Conservation (phyloP, 2,113 vertebrate species). For the Physeter macrocephalus region DNA sequence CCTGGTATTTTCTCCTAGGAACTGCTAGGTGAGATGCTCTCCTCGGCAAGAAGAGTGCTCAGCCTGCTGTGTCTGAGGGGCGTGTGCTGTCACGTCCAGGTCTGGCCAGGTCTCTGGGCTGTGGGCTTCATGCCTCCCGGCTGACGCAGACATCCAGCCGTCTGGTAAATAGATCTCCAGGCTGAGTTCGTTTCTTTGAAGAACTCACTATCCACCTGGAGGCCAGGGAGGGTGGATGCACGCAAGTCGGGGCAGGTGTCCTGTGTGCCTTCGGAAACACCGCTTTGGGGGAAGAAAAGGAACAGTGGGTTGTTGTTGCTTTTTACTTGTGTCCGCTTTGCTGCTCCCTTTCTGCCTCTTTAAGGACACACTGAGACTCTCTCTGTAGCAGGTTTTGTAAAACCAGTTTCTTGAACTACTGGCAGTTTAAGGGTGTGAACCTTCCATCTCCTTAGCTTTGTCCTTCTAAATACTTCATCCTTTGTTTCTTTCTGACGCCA, state of each 20-base stretch:
- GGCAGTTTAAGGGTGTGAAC: not conserved
- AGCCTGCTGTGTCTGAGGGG: not conserved
- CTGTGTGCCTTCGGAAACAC: not conserved
- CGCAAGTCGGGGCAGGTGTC: not conserved
- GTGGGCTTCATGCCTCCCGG: not conserved
- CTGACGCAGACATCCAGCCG: not conserved
- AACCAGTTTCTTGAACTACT: not conserved
- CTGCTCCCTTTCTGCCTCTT: not conserved
- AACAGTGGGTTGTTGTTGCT: not conserved
- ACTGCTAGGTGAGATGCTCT: not conserved
- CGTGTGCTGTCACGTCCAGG: accelerated
- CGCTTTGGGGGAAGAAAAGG: not conserved
- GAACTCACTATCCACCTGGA: not conserved
- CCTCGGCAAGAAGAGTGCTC: not conserved
- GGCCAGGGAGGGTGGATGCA: not conserved
- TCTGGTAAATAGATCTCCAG: slow-evolving; percentile 16
- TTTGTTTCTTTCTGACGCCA: accelerated
- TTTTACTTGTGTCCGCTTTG: not conserved
- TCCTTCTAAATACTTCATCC: not conserved
- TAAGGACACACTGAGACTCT: not conserved
- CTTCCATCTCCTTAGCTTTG: not conserved
- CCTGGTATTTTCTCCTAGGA: not conserved
- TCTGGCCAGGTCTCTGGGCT: not conserved
- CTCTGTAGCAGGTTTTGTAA: not conserved
- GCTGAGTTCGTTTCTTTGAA: not conserved